Evolutionary conservation across 2,113 vertebrate genomes (phyloP), one percentile per base, ranked within the genome.

Genomic region (Misgurnus mizolepis): DNA sequence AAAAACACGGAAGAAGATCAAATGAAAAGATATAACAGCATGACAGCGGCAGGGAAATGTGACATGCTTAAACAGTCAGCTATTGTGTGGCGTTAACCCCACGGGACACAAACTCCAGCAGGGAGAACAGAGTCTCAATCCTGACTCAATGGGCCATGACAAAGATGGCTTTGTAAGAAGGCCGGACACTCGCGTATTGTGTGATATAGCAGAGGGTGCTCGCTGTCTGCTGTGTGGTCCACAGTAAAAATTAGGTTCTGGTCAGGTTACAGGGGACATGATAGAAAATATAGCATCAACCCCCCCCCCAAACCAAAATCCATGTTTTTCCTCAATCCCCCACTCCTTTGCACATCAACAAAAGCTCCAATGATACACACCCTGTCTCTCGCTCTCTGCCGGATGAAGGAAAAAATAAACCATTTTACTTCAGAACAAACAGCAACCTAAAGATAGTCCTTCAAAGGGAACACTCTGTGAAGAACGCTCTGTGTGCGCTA

Each of bases 91-190:
- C 71, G 64, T 56, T 56, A 50, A 66, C 61, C 50, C 27, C 58
- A 66, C 55, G 66, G 80, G 74, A 82, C 73, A 62, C 75, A 66
- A 66, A 67, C 56, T 56, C 41, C 45, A 65, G 70, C 53, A 47
- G 77, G 45, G 78, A 58, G 62, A 53, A 76, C 82, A 47, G 47
- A 67, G 47, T 83, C 65, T 64, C 77, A 80, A 64, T 65, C 47
- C 78, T 75, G 47, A 74, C 78, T 83, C 71, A 62, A 55, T n/a
- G 71, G 58, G 43, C 64, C 67, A 79, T 61, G 47, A 83, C 82
- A 83, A 83, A 70, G 71, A 40, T 65, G 56, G 17, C 82, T 76
- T 80, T 83, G 82, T 83, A 4, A 50, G 41, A 41, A 17, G 11
- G 67, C 49, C 3, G 75, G 68, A 67, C 76, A 80, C 67, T 82